phyloP scores from a whole-genome alignment of 2,888 invertebrate genomes.

The Heliconius charithonia region DNA sequence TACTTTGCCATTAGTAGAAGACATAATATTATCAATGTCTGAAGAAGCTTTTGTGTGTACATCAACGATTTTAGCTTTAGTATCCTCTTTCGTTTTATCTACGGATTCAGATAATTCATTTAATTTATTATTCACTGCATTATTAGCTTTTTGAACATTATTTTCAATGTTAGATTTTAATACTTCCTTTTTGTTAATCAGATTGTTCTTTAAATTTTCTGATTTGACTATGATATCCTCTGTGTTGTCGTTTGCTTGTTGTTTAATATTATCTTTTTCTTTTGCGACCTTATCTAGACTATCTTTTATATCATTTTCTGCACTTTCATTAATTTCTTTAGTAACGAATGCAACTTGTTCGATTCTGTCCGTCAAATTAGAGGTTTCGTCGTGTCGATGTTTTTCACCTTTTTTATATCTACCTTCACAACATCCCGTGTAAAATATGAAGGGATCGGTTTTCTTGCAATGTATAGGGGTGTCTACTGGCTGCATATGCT shows the following conservation, averaged over 20 bases:
- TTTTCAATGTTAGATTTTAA: conserved; percentile 58
- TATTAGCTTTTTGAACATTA: conserved; percentile 55
- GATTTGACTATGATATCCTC: conserved; percentile 62
- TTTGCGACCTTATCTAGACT: conserved; percentile 65
- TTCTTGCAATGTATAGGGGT: conserved; percentile 65
- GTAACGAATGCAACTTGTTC: conserved; percentile 75
- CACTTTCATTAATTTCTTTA: conserved; percentile 65
- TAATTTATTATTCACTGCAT: conserved; percentile 57
- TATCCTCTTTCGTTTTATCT: conserved; percentile 57
- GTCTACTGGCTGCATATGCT: conserved; percentile 77
- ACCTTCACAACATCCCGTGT: conserved; percentile 71
- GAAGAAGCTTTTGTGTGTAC: conserved; percentile 57
- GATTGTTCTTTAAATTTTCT: conserved; percentile 57
- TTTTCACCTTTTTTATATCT: conserved; percentile 67
- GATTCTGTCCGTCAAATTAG: conserved; percentile 71
- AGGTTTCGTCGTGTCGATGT: conserved; percentile 76
- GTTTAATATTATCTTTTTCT: conserved; percentile 69
- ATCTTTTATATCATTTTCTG: conserved; percentile 62
- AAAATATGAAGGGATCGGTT: conserved; percentile 71
- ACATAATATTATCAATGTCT: conserved; percentile 59
- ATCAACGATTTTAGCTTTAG: conserved; percentile 56
- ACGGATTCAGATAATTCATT: conserved; percentile 60
- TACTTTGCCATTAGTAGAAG: conserved; percentile 60
- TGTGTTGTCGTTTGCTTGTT: conserved; percentile 59
- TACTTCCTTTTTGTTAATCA: conserved; percentile 59